Percentiles rank a stretch among this genome's conserved stretches.
Evolutionary conservation across 2,113 vertebrate genomes (phyloP).

Genomic region (Nesoenas mayeri): DNA sequence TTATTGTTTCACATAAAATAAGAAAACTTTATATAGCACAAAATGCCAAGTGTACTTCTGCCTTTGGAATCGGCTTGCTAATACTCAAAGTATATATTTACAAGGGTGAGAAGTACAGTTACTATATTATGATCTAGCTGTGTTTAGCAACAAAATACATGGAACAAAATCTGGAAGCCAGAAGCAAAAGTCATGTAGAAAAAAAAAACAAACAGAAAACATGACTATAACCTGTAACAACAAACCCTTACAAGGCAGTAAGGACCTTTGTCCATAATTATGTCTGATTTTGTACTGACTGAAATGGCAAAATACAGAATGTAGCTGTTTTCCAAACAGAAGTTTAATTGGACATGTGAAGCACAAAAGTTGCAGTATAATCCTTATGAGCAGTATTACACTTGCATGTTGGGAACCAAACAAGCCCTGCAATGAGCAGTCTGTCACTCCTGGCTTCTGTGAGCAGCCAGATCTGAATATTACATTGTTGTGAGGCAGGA

Average conservation of each 20-base stretch:
- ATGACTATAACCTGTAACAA: background rate
- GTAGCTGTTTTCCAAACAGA: background rate
- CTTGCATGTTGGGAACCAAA: background rate
- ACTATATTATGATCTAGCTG: background rate
- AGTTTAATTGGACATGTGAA: background rate
- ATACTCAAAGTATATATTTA: background rate
- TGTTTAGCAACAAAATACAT: background rate
- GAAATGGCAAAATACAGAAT: background rate
- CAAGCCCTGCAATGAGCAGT: background rate
- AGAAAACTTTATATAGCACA: slow-evolving; percentile 27
- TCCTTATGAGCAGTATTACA: background rate
- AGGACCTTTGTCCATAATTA: background rate
- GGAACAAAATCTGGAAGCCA: background rate
- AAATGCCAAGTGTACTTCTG: slow-evolving; percentile 30
- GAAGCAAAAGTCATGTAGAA: background rate
- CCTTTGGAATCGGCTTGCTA: slow-evolving; percentile 36
- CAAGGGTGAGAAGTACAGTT: background rate
- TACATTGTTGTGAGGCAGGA: background rate
- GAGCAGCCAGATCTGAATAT: background rate
- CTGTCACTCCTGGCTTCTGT: background rate
- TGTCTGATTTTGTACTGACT: background rate
- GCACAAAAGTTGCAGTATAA: background rate
- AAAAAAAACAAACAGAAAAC: background rate
- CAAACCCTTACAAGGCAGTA: background rate
- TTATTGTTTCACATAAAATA: slow-evolving; percentile 23